Evolutionary conservation across 2,888 invertebrate genomes (phyloP).

Genomic region (Amiota mariae): DNA sequence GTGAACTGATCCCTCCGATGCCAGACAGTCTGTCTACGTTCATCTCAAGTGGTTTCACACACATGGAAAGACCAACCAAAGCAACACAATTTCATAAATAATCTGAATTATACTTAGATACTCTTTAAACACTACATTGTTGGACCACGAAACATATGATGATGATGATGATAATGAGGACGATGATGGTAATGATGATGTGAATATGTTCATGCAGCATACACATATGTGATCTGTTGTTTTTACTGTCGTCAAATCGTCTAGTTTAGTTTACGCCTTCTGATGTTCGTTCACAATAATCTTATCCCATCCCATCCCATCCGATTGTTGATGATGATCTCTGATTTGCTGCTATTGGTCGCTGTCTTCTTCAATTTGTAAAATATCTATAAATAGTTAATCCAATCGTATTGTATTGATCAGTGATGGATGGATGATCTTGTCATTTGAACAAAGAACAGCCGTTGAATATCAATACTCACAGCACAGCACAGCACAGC

Average conservation of each 20-base stretch:
- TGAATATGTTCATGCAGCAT: too few relatives aligned
- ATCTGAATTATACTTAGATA: too few relatives aligned
- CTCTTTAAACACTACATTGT: too few relatives aligned
- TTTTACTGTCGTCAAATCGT: conserved; percentile 46
- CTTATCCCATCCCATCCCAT: too few relatives aligned
- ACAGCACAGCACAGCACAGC: too few relatives aligned
- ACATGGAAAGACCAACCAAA: background rate
- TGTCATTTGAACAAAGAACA: background rate
- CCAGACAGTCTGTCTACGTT: conserved; percentile 18
- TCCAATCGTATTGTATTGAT: conserved; percentile 55
- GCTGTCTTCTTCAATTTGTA: conserved; percentile 51
- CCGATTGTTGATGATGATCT: background rate
- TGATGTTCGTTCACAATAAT: too few relatives aligned
- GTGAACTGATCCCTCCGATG: background rate
- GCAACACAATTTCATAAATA: too few relatives aligned
- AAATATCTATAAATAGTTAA: conserved; percentile 51
- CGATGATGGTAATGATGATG: too few relatives aligned
- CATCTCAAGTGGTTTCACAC: conserved; percentile 10
- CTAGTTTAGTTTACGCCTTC: conserved; percentile 24
- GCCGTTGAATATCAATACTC: conserved; percentile 2
- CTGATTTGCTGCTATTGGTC: conserved; percentile 58
- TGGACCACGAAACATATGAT: too few relatives aligned
- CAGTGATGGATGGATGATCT: too few relatives aligned
- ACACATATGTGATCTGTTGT: background rate
- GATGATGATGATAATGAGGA: too few relatives aligned